Evolutionary conservation across 2,113 vertebrate genomes (phyloP).

Genomic region (Lycaon pictus): DNA sequence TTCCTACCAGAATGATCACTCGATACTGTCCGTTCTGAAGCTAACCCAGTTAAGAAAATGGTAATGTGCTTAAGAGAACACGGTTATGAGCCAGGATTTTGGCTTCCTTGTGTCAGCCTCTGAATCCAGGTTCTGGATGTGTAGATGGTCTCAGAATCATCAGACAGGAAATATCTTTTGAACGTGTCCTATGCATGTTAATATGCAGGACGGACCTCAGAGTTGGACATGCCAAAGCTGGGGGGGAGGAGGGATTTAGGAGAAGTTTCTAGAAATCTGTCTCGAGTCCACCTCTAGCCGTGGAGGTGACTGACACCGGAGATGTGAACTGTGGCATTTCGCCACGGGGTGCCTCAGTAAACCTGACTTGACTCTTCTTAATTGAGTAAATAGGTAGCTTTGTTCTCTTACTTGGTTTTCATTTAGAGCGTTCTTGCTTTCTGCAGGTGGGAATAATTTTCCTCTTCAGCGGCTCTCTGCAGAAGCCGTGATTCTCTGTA

Average conservation of each 20-base stretch:
- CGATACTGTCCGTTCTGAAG: accelerated
- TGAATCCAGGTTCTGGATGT: neutral
- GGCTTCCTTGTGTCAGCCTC: accelerated
- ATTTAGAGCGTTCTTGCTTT: neutral
- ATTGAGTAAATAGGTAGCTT: neutral
- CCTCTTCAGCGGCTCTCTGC: neutral
- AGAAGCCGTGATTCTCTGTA: accelerated
- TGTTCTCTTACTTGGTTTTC: neutral
- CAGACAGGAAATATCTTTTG: too few species aligned
- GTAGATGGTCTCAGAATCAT: neutral
- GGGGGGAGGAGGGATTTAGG: neutral
- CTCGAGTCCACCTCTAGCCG: neutral
- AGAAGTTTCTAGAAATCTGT: neutral
- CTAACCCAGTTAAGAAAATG: accelerated
- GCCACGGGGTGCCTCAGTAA: too few species aligned
- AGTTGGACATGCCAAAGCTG: neutral
- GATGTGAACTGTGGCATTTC: accelerated
- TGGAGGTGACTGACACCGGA: accelerated
- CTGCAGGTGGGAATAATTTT: neutral
- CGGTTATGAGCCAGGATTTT: neutral
- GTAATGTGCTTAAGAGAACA: accelerated
- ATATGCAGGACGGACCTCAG: neutral
- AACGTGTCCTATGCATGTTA: too few species aligned
- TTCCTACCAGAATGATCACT: neutral
- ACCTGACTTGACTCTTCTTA: neutral